A percentile compares a stretch with the other conserved stretches of the same genome.
Evolutionary conservation across 1,140 invertebrate species (phyloP).

Genomic region (Pseudomyrmex concolor): DNA sequence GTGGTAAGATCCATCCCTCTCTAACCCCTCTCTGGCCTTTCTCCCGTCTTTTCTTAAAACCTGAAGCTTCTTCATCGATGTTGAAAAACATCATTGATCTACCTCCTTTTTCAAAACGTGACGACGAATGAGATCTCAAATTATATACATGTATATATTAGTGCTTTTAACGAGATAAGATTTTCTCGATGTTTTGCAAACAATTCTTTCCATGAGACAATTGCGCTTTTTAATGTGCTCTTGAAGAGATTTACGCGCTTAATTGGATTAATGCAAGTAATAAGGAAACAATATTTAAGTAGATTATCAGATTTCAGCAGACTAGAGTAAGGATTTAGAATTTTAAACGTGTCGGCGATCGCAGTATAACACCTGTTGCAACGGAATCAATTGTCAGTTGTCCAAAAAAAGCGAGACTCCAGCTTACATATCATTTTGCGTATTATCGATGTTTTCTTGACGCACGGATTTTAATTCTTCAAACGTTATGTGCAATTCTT

Average conservation of each 20-base stretch:
- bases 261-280: conserved; percentile 24
- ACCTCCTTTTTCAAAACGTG: no score
- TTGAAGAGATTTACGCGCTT: neutral
- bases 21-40: conserved; percentile 19
- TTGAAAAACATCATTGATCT: neutral
- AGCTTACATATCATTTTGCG: conserved; percentile 48
- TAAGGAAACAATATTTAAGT: conserved; percentile 27
- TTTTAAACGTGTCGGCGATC: conserved; percentile 59
- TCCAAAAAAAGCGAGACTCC: conserved; percentile 38
- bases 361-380: conserved; percentile 69
- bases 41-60: conserved; percentile 23
- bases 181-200: neutral
- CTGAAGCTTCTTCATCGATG: conserved; percentile 25
- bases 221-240: neutral
- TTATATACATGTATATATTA: no score
- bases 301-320: conserved; percentile 27
- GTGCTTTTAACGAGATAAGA: no score
- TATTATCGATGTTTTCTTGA: neutral
- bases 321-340: conserved; percentile 48
- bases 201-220: neutral
- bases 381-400: conserved; percentile 23
- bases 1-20: conserved; percentile 59
- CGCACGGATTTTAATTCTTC: neutral
- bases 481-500: neutral
- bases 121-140: no score